Evolutionary conservation across 2,797 vertebrate species (phyloP), one percentile per base, ranked within the genome.

Genomic region (Onychomys leucogaster): DNA sequence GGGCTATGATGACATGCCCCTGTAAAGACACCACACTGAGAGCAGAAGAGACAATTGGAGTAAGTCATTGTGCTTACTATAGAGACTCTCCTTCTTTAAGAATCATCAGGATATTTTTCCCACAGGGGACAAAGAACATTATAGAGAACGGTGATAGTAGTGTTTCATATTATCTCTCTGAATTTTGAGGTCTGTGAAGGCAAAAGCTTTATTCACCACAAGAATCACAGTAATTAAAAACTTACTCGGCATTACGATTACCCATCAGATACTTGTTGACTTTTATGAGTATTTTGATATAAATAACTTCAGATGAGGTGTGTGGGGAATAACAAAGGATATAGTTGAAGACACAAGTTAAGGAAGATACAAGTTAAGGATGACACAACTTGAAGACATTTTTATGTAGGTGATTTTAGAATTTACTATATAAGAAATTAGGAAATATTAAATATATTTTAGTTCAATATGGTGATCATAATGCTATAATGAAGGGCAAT

Each of bases 271-370:
- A 84, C 83, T 19, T 94, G 32, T 78, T 93, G 27, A 57, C 69
- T 85, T 92, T 89, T 75, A 65, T 75, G 57, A 84, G 67, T 92
- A 91, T 91, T 95, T 91, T 73, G 10, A 73, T n/a, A 43, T 67
- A 95, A 92, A 83, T 57, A 86, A 67, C 65, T 80, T 76, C 41
- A 91, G 93, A 83, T 14, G 10, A 46, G 16, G 32, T 57, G 0
- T 37, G 6, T 71, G 12, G 73, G 1, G 2, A 32, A 83, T 67
- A 91, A 78, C 2, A 84, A 87, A 0, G 9, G 19, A 11, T 63
- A 0, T n/a, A 37, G 12, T 41, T 93, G 89, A 94, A 89, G 23
- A 75, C 88, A 55, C 37, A 85, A 93, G 37, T 41, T 86, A n/a
- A 4, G 2, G 5, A 55, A n/a, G 9, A 46, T 76, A 71, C 80